Percentiles rank a stretch among this genome's conserved stretches.
phyloP scores from a whole-genome alignment of 1,140 invertebrate genomes.

The Pantala flavescens region DNA sequence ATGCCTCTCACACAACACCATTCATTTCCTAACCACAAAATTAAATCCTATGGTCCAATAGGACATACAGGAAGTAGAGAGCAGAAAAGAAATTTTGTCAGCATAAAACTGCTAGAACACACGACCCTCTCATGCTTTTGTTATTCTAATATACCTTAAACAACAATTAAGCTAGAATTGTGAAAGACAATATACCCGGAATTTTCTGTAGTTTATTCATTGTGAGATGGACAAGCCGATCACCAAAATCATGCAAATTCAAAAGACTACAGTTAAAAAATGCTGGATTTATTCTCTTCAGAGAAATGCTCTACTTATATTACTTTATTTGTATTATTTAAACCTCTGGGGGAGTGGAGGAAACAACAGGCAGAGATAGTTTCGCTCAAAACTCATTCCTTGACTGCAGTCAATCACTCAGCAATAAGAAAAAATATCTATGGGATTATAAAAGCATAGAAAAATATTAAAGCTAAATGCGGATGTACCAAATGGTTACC shows the following conservation, averaged over 20 bases:
- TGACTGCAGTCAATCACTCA: not conserved
- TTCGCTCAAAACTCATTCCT: not conserved
- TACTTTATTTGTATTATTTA: not conserved
- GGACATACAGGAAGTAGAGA: not conserved
- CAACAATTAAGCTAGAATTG: constrained; percentile 10
- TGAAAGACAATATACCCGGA: not conserved
- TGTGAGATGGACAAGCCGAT: not conserved
- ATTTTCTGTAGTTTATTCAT: constrained; percentile 1
- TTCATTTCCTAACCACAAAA: not conserved
- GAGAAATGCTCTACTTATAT: too few relatives aligned
- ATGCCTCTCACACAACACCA: not conserved
- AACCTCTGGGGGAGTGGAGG: not conserved
- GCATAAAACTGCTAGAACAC: not conserved
- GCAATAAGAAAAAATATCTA: constrained; percentile 8
- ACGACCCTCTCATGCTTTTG: not conserved
- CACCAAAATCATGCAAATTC: not conserved
- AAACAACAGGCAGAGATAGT: not conserved
- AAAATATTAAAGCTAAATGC: constrained; percentile 5
- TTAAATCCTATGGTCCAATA: not conserved
- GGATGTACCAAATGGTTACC: not conserved
- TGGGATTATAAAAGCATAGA: not conserved
- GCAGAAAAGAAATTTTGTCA: constrained; percentile 3
- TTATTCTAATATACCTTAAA: not conserved
- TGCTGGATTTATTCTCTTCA: not conserved
- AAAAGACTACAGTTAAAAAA: not conserved